These are phyloP conservation scores for Tetragnatha montana DNA, from an alignment of 2,888 invertebrate genomes.

Conservation along the genomic window DNA sequence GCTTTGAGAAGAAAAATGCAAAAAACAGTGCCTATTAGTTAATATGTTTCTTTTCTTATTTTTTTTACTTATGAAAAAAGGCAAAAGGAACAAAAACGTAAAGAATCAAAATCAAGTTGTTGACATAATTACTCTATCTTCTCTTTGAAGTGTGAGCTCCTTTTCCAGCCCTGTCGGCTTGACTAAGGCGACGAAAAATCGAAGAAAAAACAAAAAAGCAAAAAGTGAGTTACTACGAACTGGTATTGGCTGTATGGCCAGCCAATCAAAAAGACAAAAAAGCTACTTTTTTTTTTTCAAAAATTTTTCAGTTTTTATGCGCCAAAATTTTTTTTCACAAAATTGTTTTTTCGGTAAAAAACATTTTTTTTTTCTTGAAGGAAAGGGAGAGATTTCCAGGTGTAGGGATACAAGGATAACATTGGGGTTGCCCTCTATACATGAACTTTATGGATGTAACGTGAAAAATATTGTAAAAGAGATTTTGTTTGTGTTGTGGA, in stretches of 20 bases:
- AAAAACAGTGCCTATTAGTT: constrained; percentile 66
- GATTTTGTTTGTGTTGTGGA: too few relatives aligned
- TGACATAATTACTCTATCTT: constrained; percentile 76
- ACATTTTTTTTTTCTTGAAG: constrained; percentile 36
- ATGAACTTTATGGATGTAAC: too few relatives aligned
- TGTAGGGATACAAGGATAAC: not conserved
- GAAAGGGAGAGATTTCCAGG: constrained; percentile 32
- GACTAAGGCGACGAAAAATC: constrained; percentile 70
- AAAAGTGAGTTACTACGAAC: constrained; percentile 66
- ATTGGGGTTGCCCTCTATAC: too few relatives aligned
- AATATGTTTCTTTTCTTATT: constrained; percentile 21
- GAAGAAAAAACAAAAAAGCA: constrained; percentile 70
- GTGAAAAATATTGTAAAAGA: too few relatives aligned
- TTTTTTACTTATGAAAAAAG: constrained; percentile 48
- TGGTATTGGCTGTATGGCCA: constrained; percentile 43
- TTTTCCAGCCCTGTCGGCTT: constrained; percentile 82
- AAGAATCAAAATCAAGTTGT: constrained; percentile 69
- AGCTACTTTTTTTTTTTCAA: constrained; percentile 25
- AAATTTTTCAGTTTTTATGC: constrained; percentile 43
- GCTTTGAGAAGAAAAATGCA: constrained; percentile 48
- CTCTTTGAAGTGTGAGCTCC: constrained; percentile 97
- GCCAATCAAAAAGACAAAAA: constrained; percentile 67
- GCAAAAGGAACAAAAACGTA: constrained; percentile 50
- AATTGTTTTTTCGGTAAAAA: constrained; percentile 38
- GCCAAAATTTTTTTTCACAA: constrained; percentile 61